Base-by-base conservation (phyloP, 2,888 invertebrate species). In the Pandemis corylana region DNA sequence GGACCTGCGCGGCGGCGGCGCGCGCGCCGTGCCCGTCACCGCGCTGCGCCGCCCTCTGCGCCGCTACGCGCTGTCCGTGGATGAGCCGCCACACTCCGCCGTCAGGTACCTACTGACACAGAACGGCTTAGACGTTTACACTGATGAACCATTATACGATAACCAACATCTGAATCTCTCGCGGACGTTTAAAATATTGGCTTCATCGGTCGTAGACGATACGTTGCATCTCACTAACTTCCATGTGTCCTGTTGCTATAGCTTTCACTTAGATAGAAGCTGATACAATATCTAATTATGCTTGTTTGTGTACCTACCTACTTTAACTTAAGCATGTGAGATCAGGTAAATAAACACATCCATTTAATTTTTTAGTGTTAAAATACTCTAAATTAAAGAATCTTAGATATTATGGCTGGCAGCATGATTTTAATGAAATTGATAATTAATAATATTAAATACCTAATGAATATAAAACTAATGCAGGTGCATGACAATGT, bases 11-110 rank as follows among this genome's bases (percentile, higher is more conserved):
- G 89, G 90, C 84, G 88, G 89, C 81, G 79, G 88, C 82, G 82
- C 84, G 44, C 89, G 92, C 73, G 87, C 91, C 63, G 83, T 93
- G 77, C 84, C 94, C 4, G 87, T 89, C 56, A 84, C 89, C 74
- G 90, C 93, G 80, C 85, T 94, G 78, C 89, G 94, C 67, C 92
- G 94, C 63, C 94, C 91, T 78, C 94, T 97, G 67, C 96, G 97
- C 72, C 96, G 97, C 87, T 97, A 98, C 90, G 97, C 98, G 36
- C 92, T 97, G 76, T 97, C 97, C 72, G 97, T 98, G 76, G 98
- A 98, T 86, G 97, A 97, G 89, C 96, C 96, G 2, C 95, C 93
- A 51, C 95, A 84, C 46, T 94, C 90, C 76, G 93, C 90, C 7
- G 89, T 93, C 84, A 94, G 94, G 94, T 94, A 91, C 20, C 20